Evolutionary conservation across 2,797 vertebrate species (phyloP).

Genomic region (Steatocranus sp.): DNA sequence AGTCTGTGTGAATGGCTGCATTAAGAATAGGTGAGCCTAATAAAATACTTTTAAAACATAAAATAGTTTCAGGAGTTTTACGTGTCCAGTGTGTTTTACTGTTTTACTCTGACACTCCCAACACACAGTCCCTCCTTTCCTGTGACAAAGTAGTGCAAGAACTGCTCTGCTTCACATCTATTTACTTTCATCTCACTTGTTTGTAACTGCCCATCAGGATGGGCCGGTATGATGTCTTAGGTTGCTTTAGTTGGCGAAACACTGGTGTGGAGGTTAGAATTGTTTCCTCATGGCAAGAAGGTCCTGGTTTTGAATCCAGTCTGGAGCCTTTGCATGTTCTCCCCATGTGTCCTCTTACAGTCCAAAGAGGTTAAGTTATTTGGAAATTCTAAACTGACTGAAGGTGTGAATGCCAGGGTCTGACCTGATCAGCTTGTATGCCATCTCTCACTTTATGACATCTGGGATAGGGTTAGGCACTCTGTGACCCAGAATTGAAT

Average conservation of each 20-base stretch:
- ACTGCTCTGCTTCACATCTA: not conserved
- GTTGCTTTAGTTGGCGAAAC: not conserved
- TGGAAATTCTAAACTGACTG: not conserved
- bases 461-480: not conserved
- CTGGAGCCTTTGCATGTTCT: not conserved
- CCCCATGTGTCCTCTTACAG: not conserved
- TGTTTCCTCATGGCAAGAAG: not conserved
- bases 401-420: not conserved
- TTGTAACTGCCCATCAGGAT: not conserved
- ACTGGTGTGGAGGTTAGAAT: not conserved
- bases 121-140: not conserved
- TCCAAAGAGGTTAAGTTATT: not conserved
- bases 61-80: not conserved
- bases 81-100: not conserved
- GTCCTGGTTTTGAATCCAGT: not conserved
- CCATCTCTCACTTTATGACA: not conserved
- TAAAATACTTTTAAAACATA: not conserved
- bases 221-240: accelerated
- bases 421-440: not conserved
- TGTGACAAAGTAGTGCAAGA: not conserved
- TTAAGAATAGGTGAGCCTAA: accelerated
- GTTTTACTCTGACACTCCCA: not conserved
- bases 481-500: not conserved
- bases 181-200: not conserved
- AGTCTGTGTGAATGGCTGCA: not conserved